Base-by-base conservation (phyloP, 2,888 invertebrate species). In the Alviniconcha strummeri region DNA sequence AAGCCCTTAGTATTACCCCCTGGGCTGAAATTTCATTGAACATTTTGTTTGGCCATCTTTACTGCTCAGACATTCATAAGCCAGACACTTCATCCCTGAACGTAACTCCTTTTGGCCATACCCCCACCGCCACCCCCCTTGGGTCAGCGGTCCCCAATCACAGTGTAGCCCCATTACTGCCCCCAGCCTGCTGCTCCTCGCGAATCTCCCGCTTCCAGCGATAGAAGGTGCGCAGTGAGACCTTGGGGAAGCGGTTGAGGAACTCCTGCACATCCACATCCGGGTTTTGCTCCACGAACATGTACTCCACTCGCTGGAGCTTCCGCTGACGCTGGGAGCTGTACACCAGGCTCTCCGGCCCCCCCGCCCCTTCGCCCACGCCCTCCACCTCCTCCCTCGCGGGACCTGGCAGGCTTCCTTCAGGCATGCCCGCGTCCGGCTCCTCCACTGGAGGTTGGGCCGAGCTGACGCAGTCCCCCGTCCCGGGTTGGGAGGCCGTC, bases 171-270 rank as follows among this genome's bases (percentile, higher is more conserved):
- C 69, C 69, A 11, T 13, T 56, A 3, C 67, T 56, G 2, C 69
- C 80, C n/a, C 55, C 11, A 9, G 80, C 80, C n/a, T 80, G 80
- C 15, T 82, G 81, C 5, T 82, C 82, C 55, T 84, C 82, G 1
- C 85, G 77, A 57, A 88, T 85, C 80, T 88, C 88, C 54, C 86
- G 83, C 82, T 88, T 88, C 88, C 88, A 88, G 52, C 88, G 83
- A 81, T 88, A 88, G 83, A 88, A 88, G 54, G 88, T 87, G n/a
- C 88, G 84, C 54, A 85, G 82, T 17, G 88, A 88, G 57, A 88
- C 87, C 64, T 84, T 82, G 13, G 87, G 87, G 79, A 87, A 88
- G 19, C 83, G 85, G 15, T 82, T 76, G 56, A 83, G 84, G 69
- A 88, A 88, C 78, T 88, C 88, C 74, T 86, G 87, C 15, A 87